Conservation (phyloP, 2,888 invertebrate genomes). For the Orthonevra nobilis region DNA sequence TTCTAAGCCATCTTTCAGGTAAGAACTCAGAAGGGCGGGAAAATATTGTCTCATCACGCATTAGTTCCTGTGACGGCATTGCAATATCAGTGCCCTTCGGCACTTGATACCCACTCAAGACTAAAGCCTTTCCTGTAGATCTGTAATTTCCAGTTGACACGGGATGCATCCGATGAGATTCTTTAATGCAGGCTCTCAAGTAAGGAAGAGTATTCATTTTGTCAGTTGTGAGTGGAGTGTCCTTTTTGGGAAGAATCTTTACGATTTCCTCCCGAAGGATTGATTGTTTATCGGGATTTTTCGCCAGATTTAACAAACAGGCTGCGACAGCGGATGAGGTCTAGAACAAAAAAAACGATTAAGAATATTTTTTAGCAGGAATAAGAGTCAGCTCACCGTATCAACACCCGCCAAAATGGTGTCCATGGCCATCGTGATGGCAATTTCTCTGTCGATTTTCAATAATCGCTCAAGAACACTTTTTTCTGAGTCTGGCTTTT, state of each 20-base stretch:
- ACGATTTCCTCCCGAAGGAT: slow-evolving; percentile 82
- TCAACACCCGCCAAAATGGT: slow-evolving; percentile 73
- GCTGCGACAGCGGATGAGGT: slow-evolving; percentile 80
- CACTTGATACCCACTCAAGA: slow-evolving; percentile 82
- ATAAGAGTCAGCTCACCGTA: slow-evolving; percentile 65
- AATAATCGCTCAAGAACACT: slow-evolving; percentile 82
- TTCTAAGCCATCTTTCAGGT: slow-evolving; percentile 86
- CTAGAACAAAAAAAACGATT: slow-evolving; percentile 75
- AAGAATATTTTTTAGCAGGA: too few relatives aligned
- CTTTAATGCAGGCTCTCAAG: slow-evolving; percentile 86
- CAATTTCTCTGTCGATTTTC: slow-evolving; percentile 74
- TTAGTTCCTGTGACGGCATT: slow-evolving; percentile 86
- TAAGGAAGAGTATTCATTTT: slow-evolving; percentile 81
- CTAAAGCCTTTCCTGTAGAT: slow-evolving; percentile 81
- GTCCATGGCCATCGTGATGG: slow-evolving; percentile 73
- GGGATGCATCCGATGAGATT: slow-evolving; percentile 84
- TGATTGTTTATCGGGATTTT: slow-evolving; percentile 83
- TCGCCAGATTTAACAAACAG: slow-evolving; percentile 83
- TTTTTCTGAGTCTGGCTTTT: slow-evolving; percentile 72
- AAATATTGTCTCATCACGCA: slow-evolving; percentile 84
- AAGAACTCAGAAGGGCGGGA: slow-evolving; percentile 79
- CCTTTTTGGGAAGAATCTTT: slow-evolving; percentile 77
- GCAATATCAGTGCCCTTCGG: slow-evolving; percentile 86
- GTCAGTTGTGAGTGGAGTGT: slow-evolving; percentile 77
- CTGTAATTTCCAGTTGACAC: slow-evolving; percentile 83